Percentiles rank a stretch among this genome's conserved stretches.
Conservation (phyloP, 2,888 invertebrate genomes). For the Tipula confusa region DNA sequence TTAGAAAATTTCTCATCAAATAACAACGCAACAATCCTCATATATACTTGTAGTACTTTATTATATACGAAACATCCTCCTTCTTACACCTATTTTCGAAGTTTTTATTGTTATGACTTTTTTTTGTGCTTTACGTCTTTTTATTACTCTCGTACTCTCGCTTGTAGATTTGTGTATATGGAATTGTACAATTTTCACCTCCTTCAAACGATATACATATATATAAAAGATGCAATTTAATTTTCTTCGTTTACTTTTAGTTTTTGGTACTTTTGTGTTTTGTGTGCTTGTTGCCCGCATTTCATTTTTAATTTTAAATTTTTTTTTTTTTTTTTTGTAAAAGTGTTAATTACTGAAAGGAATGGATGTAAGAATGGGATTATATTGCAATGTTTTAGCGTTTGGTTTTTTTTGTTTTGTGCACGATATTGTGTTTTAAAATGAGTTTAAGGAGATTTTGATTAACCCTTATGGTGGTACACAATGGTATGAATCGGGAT, state of each 20-base stretch:
- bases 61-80: neutral
- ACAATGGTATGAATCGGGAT: neutral
- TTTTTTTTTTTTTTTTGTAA: neutral
- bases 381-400: neutral
- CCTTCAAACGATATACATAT: constrained; percentile 7
- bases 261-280: neutral
- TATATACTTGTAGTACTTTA: neutral
- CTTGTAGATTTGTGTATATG: neutral
- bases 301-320: neutral
- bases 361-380: constrained; percentile 3
- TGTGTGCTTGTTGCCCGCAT: neutral
- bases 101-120: neutral
- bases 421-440: neutral
- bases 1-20: neutral
- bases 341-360: neutral
- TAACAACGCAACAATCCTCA: neutral
- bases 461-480: neutral
- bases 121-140: neutral
- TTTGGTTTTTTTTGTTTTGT: neutral
- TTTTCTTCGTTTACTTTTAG: neutral
- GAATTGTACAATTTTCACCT: constrained; percentile 25
- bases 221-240: constrained; percentile 13
- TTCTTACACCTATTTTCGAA: neutral
- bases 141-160: neutral
- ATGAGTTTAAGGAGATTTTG: neutral